Evolutionary conservation across 1,140 invertebrate species (phyloP).

Genomic region (Apis cerana): DNA sequence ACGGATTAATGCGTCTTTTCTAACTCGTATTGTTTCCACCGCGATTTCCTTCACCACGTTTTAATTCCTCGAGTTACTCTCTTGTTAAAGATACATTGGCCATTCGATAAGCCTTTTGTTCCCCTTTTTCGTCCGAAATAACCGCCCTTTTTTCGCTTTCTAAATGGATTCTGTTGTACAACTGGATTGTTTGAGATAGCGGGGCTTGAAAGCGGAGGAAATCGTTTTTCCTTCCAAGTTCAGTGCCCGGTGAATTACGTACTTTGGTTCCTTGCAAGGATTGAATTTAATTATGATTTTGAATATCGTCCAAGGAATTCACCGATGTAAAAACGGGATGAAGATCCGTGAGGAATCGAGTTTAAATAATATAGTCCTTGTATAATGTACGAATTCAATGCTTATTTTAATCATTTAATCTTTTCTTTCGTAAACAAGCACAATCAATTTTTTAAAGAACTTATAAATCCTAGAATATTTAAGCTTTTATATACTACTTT

Average conservation of each 20-base stretch:
- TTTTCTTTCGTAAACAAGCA: no score
- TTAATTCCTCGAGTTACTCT: background rate
- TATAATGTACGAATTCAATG: background rate
- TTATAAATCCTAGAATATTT: no score
- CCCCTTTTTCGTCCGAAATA: background rate
- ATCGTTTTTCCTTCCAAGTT: background rate
- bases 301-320: background rate
- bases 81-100: background rate
- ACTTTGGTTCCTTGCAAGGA: background rate
- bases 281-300: background rate
- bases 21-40: background rate
- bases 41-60: background rate
- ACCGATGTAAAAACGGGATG: rapidly evolving
- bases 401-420: no score
- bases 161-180: background rate
- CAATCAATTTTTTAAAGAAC: no score
- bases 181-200: background rate
- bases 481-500: no score
- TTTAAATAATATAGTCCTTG: background rate
- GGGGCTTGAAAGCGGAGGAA: background rate
- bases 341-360: background rate
- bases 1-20: conserved; percentile 18
- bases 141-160: background rate
- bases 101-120: background rate
- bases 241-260: background rate